Base-by-base conservation (phyloP, 2,797 vertebrate genomes). In the Crossoptilon crossoptilon region DNA sequence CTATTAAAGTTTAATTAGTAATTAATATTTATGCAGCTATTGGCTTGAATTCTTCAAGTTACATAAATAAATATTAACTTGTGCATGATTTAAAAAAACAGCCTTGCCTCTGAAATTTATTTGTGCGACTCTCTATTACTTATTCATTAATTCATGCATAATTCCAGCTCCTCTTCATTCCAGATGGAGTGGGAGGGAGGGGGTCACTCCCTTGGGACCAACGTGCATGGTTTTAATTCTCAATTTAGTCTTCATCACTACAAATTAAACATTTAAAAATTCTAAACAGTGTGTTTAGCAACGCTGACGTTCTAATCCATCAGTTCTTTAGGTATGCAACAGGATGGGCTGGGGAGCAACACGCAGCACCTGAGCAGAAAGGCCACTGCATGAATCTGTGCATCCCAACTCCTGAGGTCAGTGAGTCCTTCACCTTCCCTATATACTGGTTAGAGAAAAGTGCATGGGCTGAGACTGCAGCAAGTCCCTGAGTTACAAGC, bases 61-160 rank as follows among this genome's bases (percentile, higher is more conserved):
- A 96, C 89, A 97, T 97, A 97, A 97, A 98, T 97, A 97, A 97
- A 97, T 97, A 97, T 97, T 97, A 96, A 97, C 93, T 84, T 77
- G 58, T 91, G 59, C 70, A 82, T 90, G 74, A 86, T 91, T 74
- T 11, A 0, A 23, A 62, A 83, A 43, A 63, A 29, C 27, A 53
- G 24, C 78, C 62, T 96, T 89, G 90, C 85, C 86, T 95, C 87
- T 96, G 90, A 87, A 95, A 95, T 94, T 93, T 82, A 95, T 96
- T 91, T 92, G 92, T 76, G 72, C 77, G 55, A 73, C 33, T 91
- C 43, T 93, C 77, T 88, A 94, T 97, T 95, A 97, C 81, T 97
- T 96, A 97, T 96, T 69, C 43, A 90, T 94, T 89, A 90, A 91
- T 96, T 95, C 94, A 83, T 83, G 83, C 80, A 87, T 90, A 91